A percentile compares a stretch with the other conserved stretches of the same genome.
These are phyloP conservation scores for Diorhabda elongata DNA, from an alignment of 1,140 invertebrate genomes.

Conservation along the genomic window DNA sequence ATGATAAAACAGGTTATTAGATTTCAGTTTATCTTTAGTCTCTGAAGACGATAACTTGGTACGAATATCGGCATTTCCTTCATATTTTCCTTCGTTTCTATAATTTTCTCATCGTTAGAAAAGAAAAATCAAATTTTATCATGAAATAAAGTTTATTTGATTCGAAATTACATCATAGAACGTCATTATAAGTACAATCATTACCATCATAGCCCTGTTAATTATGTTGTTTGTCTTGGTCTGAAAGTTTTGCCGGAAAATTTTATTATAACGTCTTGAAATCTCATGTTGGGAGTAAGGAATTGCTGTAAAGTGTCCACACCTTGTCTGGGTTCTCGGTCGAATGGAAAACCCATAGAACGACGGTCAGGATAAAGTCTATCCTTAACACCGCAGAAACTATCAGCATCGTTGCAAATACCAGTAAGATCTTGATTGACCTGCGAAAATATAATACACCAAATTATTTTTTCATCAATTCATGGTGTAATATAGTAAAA, in stretches of 20 bases:
- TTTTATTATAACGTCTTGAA: slow-evolving; percentile 52
- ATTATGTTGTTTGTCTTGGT: slow-evolving; percentile 18
- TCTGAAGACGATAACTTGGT: no score
- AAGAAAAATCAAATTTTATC: no score
- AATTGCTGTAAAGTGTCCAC: slow-evolving; percentile 57
- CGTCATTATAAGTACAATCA: no score
- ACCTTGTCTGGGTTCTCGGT: slow-evolving; percentile 54
- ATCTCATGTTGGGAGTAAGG: slow-evolving; percentile 65
- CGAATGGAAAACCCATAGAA: slow-evolving; percentile 76
- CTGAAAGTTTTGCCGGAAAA: slow-evolving; percentile 47
- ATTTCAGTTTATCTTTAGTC: no score
- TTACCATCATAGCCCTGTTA: no score
- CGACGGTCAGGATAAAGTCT: slow-evolving; percentile 66
- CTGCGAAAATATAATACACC: slow-evolving; percentile 4
- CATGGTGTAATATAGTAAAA: no score
- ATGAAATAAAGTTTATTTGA: no score
- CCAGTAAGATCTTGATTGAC: slow-evolving; percentile 37
- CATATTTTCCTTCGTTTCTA: no score
- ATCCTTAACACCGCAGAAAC: slow-evolving; percentile 71
- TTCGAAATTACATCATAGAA: no score
- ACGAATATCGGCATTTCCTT: no score
- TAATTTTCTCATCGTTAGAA: no score
- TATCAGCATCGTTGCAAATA: slow-evolving; percentile 64
- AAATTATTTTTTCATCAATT: not conserved
- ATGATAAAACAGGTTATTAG: no score